These are phyloP conservation scores for Incurvaria masculella DNA, from an alignment of 2,888 invertebrate genomes.

Conservation along the genomic window DNA sequence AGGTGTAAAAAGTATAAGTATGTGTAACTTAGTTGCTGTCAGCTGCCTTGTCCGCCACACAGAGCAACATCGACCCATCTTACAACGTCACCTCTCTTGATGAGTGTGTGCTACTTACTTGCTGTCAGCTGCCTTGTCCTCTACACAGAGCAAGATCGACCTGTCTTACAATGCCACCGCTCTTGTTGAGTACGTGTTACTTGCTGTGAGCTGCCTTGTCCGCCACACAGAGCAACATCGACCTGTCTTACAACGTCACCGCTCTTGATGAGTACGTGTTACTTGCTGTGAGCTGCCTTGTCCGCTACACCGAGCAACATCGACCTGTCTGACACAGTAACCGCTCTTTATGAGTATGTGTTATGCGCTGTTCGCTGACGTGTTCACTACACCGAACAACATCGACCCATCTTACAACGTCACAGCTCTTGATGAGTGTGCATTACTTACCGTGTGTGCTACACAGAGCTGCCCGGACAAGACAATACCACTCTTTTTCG, in stretches of 20 bases:
- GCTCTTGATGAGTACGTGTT: conserved; percentile 42
- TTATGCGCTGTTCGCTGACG: conserved; percentile 60
- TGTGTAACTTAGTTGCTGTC: no score
- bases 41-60: conserved; percentile 58
- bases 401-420: conserved; percentile 59
- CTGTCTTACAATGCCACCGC: conserved; percentile 58
- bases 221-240: conserved; percentile 47
- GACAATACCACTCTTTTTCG: no score
- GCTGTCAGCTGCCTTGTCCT: conserved; percentile 59
- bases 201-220: conserved; percentile 60
- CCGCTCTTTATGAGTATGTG: conserved; percentile 43
- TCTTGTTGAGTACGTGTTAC: conserved; percentile 43
- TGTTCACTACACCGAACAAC: conserved; percentile 50
- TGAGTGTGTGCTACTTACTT: no score
- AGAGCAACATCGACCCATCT: conserved; percentile 45
- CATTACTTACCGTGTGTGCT: no score
- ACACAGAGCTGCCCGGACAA: no score
- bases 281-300: conserved; percentile 59
- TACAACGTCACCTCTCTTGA: conserved; percentile 56
- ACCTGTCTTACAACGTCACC: conserved; percentile 58
- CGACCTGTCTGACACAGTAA: conserved; percentile 57
- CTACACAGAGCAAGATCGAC: conserved; percentile 45
- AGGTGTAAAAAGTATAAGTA: no score
- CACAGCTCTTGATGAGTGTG: conserved; percentile 43
- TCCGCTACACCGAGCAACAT: conserved; percentile 51